Evolutionary conservation across 92 coral and sea anemone species (phyloP).

Genomic region (Umimayanthus chanpuru): DNA sequence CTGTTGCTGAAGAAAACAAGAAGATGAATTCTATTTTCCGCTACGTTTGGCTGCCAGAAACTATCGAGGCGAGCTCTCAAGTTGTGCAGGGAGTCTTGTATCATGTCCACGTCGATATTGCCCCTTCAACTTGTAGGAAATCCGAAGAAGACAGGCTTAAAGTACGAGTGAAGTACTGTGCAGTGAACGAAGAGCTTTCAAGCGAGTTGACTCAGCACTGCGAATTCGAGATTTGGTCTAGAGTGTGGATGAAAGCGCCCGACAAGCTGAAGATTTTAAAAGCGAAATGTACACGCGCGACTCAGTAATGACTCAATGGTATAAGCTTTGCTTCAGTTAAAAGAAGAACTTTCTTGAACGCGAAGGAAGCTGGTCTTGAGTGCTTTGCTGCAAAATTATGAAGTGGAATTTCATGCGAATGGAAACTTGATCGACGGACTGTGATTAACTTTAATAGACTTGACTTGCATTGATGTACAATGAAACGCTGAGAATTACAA

Average conservation of each 20-base stretch:
- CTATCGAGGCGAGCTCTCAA: conserved; percentile 20
- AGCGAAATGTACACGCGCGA: background rate
- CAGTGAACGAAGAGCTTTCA: background rate
- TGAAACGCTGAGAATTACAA: too few species aligned
- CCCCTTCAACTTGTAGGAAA: conserved; percentile 15
- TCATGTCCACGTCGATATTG: conserved; percentile 27
- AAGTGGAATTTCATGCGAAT: background rate
- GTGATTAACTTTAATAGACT: too few species aligned
- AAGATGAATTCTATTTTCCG: conserved; percentile 33
- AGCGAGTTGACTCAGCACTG: background rate
- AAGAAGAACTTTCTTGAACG: background rate
- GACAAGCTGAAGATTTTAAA: background rate
- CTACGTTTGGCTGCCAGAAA: background rate
- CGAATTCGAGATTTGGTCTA: conserved; percentile 8
- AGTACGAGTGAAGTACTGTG: conserved; percentile 1
- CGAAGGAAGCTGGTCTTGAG: background rate
- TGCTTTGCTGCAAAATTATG: background rate
- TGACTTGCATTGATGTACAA: too few species aligned
- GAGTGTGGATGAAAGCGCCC: background rate
- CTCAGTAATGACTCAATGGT: background rate
- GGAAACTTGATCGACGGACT: too few species aligned
- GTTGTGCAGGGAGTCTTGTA: conserved; percentile 38
- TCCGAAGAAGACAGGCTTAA: background rate
- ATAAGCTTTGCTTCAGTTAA: background rate
- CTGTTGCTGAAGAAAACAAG: conserved; percentile 25